Evolutionary conservation across 2,888 invertebrate species (phyloP), one percentile per base, ranked within the genome.

Genomic region (Rhorus exstirpatorius): DNA sequence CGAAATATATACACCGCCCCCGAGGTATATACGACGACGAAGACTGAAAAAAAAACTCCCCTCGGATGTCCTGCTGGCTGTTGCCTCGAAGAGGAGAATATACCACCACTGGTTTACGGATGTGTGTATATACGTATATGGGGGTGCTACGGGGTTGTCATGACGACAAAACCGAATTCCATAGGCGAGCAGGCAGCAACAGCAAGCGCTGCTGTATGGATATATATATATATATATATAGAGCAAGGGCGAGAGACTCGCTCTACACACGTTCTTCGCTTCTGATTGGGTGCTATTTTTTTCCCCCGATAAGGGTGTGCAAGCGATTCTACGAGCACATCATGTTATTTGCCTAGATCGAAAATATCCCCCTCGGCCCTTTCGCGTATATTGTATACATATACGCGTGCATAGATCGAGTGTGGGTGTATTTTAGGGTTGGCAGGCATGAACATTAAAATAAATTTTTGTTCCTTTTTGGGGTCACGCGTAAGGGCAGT

Each of bases 281-380:
- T 88, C 91, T 90, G 91, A 92, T 92, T 92, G 92, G 91, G 86
- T 90, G 90, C 89, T 90, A 91, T 90, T 92, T 91, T 55, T 46
- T 51, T 72, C 49, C 60, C 89, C 88, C 88, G 87, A 90, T 90
- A 90, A 91, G 91, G 89, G 89, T 87, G 89, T 87, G 75, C 75
- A 70, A 63, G 68, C 80, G 55, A 58, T 71, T 17, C 65, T 65
- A 35, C 63, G 72, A 38, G 86, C 84, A 87, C 84, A 82, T 84
- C 79, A 76, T 44, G 68, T 61, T 78, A 75, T 65, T 65, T 76
- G 72, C 67, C 71, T 71, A 65, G 79, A 76, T 76, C 83, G 77
- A 80, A 71, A 70, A 67, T 17, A n/a, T 77, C 60, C 58, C 68
- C 68, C 38, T 26, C 8, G 4, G n/a, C 38, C 63, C 49, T 38